Conservation (phyloP, 2,113 vertebrate genomes). For the Canis aureus region DNA sequence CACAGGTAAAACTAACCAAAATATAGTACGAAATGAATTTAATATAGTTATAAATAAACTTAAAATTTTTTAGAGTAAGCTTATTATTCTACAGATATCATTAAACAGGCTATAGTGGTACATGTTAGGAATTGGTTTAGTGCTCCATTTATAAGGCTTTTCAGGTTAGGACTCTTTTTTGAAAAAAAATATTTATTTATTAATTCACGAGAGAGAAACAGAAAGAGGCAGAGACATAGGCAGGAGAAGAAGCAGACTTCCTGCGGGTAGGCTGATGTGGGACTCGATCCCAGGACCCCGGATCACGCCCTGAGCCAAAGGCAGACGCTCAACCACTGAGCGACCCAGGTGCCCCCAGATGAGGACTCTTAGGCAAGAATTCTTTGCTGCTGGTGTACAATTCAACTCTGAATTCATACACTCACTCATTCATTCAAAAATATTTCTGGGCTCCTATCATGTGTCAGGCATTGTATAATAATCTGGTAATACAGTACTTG, state of each 20-base stretch:
- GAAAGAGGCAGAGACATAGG: too few relatives aligned
- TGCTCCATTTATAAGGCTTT: background rate
- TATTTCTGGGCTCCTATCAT: background rate
- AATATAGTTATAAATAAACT: conserved; percentile 47
- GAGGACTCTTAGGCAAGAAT: background rate
- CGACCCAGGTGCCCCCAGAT: too few relatives aligned
- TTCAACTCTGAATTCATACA: conserved; percentile 33
- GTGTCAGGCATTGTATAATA: background rate
- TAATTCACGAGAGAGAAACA: too few relatives aligned
- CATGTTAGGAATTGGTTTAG: background rate
- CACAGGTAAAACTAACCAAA: conserved; percentile 14
- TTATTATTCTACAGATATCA: background rate
- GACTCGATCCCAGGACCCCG: too few relatives aligned
- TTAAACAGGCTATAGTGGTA: background rate
- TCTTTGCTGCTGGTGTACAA: background rate
- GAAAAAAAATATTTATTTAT: too few relatives aligned
- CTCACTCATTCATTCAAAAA: conserved; percentile 1
- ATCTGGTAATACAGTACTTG: background rate
- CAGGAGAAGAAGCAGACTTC: too few relatives aligned
- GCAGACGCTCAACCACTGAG: too few relatives aligned
- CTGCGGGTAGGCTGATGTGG: too few relatives aligned
- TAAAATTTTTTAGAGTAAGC: background rate
- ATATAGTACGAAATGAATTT: conserved; percentile 30
- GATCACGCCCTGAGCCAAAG: too few relatives aligned
- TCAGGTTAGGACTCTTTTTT: background rate